These are phyloP conservation scores for Chiloscyllium punctatum DNA, from an alignment of 2,797 vertebrate genomes.

Conservation along the genomic window DNA sequence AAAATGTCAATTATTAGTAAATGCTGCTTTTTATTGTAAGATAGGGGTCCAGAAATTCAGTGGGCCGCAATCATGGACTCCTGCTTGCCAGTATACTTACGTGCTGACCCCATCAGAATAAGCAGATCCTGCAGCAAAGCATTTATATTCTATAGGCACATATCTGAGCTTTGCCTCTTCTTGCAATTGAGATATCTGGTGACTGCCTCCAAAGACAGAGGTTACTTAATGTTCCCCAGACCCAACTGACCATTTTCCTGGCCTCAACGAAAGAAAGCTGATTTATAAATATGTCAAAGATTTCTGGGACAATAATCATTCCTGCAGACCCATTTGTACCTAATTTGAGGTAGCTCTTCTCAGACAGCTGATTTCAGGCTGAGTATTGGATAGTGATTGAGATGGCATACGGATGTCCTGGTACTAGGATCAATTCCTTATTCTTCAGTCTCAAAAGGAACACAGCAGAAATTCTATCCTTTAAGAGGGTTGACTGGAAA, in stretches of 20 bases:
- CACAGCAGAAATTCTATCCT: background rate
- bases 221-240: background rate
- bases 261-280: background rate
- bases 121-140: background rate
- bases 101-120: background rate
- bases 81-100: background rate
- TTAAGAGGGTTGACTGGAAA: background rate
- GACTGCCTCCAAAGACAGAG: background rate
- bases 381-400: too few species aligned
- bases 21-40: slow-evolving; percentile 4
- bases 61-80: background rate
- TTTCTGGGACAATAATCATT: background rate
- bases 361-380: background rate
- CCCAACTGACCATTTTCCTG: background rate
- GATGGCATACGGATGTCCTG: background rate
- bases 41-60: background rate
- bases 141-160: background rate
- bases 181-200: background rate
- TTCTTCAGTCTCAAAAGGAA: background rate
- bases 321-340: background rate
- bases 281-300: background rate
- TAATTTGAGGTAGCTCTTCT: background rate
- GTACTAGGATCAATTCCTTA: background rate
- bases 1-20: slow-evolving; percentile 23
- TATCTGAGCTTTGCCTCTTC: background rate